Percentiles rank a stretch among this genome's conserved stretches.
Conservation (phyloP, 2,113 vertebrate species). For the Ia io region DNA sequence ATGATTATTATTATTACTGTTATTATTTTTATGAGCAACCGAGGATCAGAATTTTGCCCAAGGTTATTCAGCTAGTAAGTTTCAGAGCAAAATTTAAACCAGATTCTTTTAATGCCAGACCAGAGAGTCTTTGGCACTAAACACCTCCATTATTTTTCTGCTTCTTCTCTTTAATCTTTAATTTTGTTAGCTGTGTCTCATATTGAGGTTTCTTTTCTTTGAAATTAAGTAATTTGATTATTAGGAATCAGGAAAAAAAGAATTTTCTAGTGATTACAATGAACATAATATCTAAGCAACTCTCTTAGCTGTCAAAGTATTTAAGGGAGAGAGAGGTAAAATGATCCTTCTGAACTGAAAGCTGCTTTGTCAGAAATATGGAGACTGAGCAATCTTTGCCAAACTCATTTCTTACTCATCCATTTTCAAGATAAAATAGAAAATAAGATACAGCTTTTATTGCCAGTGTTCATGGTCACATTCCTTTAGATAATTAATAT, state of each 20-base stretch:
- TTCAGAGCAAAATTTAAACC: slow-evolving; percentile 36
- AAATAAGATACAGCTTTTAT: slow-evolving; percentile 11
- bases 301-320: slow-evolving; percentile 37
- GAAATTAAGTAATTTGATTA: slow-evolving; percentile 52
- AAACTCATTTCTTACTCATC: slow-evolving; percentile 44
- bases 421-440: slow-evolving; percentile 59
- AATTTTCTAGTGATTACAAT: slow-evolving; percentile 44
- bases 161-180: slow-evolving; percentile 28
- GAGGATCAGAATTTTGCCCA: neutral
- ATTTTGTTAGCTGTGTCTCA: slow-evolving; percentile 29
- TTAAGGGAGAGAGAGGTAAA: neutral
- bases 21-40: neutral
- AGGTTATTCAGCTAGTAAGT: slow-evolving; percentile 5
- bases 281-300: neutral
- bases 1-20: neutral
- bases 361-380: slow-evolving; percentile 14
- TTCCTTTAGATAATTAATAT: slow-evolving; percentile 50
- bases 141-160: neutral
- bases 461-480: neutral
- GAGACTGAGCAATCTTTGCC: neutral
- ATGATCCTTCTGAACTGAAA: neutral
- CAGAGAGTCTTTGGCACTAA: neutral
- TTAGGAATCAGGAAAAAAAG: slow-evolving; percentile 21
- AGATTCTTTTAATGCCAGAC: slow-evolving; percentile 23
- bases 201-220: slow-evolving; percentile 24